phyloP scores from a whole-genome alignment of 92 coral and sea anemone genomes.

The Epizoanthus rinbou region DNA sequence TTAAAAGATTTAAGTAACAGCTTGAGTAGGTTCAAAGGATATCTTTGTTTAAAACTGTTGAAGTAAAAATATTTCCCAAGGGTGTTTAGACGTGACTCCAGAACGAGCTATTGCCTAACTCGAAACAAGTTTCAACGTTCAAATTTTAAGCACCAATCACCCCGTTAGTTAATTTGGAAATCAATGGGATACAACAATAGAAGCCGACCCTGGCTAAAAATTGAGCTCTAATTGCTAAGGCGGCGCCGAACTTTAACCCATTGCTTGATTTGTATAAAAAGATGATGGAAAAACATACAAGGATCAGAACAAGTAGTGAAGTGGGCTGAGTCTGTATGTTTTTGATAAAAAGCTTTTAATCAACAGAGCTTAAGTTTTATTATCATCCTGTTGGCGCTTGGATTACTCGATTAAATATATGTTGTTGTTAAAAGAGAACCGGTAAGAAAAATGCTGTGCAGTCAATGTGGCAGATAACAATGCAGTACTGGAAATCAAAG shows the following conservation, averaged over 20 bases:
- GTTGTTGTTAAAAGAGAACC: neutral
- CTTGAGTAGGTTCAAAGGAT: too few relatives aligned
- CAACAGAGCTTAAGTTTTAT: neutral
- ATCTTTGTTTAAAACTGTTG: too few relatives aligned
- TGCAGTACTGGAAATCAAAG: too few relatives aligned
- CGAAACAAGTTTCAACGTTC: neutral
- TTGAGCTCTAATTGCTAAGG: constrained; percentile 26
- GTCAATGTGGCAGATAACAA: neutral
- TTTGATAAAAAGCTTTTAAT: neutral
- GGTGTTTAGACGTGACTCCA: too few relatives aligned
- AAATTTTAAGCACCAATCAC: constrained; percentile 4
- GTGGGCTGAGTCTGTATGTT: neutral
- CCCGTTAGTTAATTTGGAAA: neutral
- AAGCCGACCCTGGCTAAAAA: neutral
- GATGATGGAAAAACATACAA: constrained; percentile 1
- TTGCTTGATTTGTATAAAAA: neutral
- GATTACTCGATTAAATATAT: neutral
- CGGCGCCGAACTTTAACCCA: neutral
- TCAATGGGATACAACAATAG: constrained; percentile 14
- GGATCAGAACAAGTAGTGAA: neutral
- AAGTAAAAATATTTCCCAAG: too few relatives aligned
- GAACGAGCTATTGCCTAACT: neutral
- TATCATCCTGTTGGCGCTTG: neutral
- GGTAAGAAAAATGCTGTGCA: neutral
- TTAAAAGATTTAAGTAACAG: too few relatives aligned